These are phyloP conservation scores for Cotesia chilonis DNA, from an alignment of 1,140 invertebrate species.

Conservation along the genomic window DNA sequence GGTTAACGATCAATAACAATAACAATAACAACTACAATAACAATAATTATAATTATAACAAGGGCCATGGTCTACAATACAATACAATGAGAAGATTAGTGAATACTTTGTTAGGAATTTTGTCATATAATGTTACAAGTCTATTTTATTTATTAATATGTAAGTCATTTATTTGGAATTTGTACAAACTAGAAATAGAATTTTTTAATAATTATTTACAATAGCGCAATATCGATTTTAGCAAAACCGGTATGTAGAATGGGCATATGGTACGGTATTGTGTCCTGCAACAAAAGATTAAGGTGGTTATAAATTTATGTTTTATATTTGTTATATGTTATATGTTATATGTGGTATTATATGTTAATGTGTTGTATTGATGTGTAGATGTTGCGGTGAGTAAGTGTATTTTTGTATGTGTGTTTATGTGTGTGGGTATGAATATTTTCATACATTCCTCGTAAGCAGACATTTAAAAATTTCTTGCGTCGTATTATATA, in stretches of 20 bases:
- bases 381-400: constrained; percentile 2
- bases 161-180: background rate
- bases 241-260: background rate
- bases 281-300: constrained; percentile 5
- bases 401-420: background rate
- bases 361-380: background rate
- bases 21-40: no score
- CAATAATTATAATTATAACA: constrained; percentile 10
- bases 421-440: background rate
- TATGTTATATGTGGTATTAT: no score
- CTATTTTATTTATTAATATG: no score
- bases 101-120: constrained; percentile 25
- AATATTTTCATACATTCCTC: constrained; percentile 13
- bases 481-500: constrained; percentile 44
- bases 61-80: constrained; percentile 3
- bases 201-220: no score
- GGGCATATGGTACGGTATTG: background rate
- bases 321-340: no score
- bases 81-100: constrained; percentile 34
- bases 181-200: no score
- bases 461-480: constrained; percentile 56
- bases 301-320: background rate
- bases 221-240: background rate
- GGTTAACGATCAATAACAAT: background rate
- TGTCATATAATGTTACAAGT: constrained; percentile 18